Conservation (phyloP, 2,888 invertebrate species). For the Agonum fuliginosum region DNA sequence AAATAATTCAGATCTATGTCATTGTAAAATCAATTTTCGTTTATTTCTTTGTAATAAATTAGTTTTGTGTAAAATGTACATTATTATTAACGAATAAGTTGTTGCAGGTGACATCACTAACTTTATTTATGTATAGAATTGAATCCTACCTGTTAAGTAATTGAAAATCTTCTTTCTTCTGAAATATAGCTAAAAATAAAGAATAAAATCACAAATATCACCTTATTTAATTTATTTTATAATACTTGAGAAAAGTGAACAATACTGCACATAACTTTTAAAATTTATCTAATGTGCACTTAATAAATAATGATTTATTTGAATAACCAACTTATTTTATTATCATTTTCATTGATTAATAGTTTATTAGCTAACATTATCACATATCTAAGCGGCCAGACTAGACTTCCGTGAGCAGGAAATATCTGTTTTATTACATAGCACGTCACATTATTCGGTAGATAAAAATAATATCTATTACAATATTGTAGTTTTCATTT, state of each 20-base stretch:
- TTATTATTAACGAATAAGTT: neutral
- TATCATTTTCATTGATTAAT: constrained; percentile 58
- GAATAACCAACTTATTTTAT: constrained; percentile 58
- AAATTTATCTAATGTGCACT: constrained; percentile 56
- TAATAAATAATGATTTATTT: constrained; percentile 57
- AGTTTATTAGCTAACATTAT: constrained; percentile 58
- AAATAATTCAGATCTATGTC: neutral
- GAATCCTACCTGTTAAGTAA: constrained; percentile 12
- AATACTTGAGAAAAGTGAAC: constrained; percentile 59
- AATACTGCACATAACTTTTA: constrained; percentile 58
- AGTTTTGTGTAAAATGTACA: constrained; percentile 10
- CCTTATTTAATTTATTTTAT: constrained; percentile 56
- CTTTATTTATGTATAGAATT: constrained; percentile 6
- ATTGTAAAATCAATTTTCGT: constrained; percentile 18
- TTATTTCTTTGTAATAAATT: constrained; percentile 32
- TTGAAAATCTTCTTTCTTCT: neutral
- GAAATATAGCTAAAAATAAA: constrained; percentile 19
- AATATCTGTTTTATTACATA: constrained; percentile 52
- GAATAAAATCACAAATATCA: constrained; percentile 9
- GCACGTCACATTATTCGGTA: constrained; percentile 54
- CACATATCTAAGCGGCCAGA: constrained; percentile 59
- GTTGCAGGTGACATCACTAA: neutral
- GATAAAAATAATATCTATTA: constrained; percentile 59
- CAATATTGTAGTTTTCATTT: constrained; percentile 51
- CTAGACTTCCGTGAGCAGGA: constrained; percentile 57